phyloP scores from a whole-genome alignment of 2,888 invertebrate genomes.

The Drosophila recens region DNA sequence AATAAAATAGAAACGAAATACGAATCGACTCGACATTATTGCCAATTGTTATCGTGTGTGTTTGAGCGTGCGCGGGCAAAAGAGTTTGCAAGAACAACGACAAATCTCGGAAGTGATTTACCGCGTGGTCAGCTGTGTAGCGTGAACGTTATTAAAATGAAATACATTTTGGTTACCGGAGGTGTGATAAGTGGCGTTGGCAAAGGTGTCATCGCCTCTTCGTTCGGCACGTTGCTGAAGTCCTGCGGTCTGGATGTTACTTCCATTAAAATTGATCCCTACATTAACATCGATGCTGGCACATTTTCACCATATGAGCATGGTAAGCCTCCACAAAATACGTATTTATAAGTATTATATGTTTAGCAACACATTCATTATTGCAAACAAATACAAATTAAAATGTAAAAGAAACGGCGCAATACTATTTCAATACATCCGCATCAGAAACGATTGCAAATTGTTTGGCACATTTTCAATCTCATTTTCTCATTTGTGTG shows the following conservation, averaged over 20 bases:
- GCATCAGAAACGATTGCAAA: constrained; percentile 15
- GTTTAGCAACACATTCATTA: not conserved
- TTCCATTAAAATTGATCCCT: constrained; percentile 99
- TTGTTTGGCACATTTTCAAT: constrained; percentile 83
- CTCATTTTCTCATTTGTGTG: constrained; percentile 1
- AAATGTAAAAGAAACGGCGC: constrained; percentile 28
- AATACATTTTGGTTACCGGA: constrained; percentile 99
- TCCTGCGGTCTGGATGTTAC: constrained; percentile 98
- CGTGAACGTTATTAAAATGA: constrained; percentile 88
- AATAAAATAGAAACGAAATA: constrained; percentile 2
- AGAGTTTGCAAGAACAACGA: constrained; percentile 1
- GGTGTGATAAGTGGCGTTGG: constrained; percentile 99
- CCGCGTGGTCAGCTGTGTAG: constrained; percentile 28
- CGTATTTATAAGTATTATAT: not conserved
- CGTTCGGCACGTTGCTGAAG: constrained; percentile 97
- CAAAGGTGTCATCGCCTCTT: constrained; percentile 97
- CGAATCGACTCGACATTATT: not conserved
- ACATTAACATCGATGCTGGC: constrained; percentile 99
- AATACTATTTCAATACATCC: constrained; percentile 28
- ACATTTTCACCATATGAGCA: constrained; percentile 99
- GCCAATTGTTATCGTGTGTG: constrained; percentile 3
- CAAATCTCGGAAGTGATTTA: constrained; percentile 4
- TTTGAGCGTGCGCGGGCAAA: constrained; percentile 18
- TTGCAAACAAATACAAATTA: not conserved
- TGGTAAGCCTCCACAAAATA: constrained; percentile 87